These are phyloP conservation scores for Heloderma charlesbogerti DNA, from an alignment of 2,113 vertebrate species.

Conservation along the genomic window DNA sequence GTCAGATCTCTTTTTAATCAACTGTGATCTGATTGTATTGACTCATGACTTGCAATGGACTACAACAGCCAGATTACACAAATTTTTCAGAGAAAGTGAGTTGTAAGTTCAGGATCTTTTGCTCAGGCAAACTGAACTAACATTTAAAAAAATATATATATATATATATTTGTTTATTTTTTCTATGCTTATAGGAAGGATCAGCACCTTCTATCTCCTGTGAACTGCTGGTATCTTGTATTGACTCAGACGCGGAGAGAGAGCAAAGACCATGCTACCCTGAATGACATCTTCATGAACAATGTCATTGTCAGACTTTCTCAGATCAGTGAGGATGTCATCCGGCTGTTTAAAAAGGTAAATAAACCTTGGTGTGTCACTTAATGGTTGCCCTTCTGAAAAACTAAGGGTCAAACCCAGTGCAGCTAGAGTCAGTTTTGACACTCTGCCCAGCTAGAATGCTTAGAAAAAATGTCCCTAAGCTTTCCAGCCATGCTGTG, in stretches of 20 bases:
- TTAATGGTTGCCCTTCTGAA: background rate
- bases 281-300: slow-evolving; percentile 98
- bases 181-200: slow-evolving; percentile 86
- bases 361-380: background rate
- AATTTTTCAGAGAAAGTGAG: background rate
- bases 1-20: background rate
- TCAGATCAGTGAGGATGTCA: slow-evolving; percentile 97
- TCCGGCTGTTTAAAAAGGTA: slow-evolving; percentile 99
- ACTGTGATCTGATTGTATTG: background rate
- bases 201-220: slow-evolving; percentile 94
- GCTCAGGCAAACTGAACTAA: background rate
- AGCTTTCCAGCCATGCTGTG: too few species aligned
- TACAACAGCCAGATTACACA: rapidly evolving
- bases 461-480: too few species aligned
- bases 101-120: background rate
- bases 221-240: slow-evolving; percentile 99
- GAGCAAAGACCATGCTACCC: slow-evolving; percentile 95
- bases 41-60: background rate
- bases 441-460: background rate
- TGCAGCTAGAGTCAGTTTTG: background rate
- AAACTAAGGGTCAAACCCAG: background rate
- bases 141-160: too few species aligned
- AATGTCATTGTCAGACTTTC: slow-evolving; percentile 96
- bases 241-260: slow-evolving; percentile 95
- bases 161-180: background rate